Evolutionary conservation across 1,140 invertebrate species (phyloP).

Genomic region (Potamilus streckersoni): DNA sequence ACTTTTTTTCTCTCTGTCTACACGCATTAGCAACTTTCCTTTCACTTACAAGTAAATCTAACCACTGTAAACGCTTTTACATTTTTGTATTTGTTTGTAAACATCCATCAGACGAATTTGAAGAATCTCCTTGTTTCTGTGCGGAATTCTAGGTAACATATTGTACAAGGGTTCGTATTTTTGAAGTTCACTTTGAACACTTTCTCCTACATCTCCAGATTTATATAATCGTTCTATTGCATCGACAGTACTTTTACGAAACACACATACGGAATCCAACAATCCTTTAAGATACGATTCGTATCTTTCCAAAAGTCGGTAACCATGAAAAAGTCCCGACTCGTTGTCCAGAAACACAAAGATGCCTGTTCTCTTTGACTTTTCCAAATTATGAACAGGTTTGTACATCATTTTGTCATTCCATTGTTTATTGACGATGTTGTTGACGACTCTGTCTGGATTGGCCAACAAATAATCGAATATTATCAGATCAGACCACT

Average conservation of each 20-base stretch:
- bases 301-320: conserved; percentile 86
- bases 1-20: too few species aligned
- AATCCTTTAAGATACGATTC: conserved; percentile 84
- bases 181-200: conserved; percentile 28
- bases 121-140: conserved; percentile 38
- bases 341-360: conserved; percentile 90
- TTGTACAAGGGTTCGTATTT: conserved; percentile 28
- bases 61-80: conserved; percentile 2
- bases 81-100: conserved; percentile 42
- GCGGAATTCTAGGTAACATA: conserved; percentile 33
- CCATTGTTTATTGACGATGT: conserved; percentile 90
- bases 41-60: too few species aligned
- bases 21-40: too few species aligned
- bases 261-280: conserved; percentile 79
- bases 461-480: conserved; percentile 92
- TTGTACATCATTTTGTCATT: conserved; percentile 89
- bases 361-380: conserved; percentile 73
- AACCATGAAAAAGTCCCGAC: conserved; percentile 87
- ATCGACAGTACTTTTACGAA: conserved; percentile 31
- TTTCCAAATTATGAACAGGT: conserved; percentile 86
- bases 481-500: conserved; percentile 90
- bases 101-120: conserved; percentile 35
- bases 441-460: conserved; percentile 88
- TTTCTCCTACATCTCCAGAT: conserved; percentile 31
- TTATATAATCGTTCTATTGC: conserved; percentile 31